These are phyloP conservation scores for Hermodice carunculata DNA, from an alignment of 2,888 invertebrate genomes.

Conservation along the genomic window DNA sequence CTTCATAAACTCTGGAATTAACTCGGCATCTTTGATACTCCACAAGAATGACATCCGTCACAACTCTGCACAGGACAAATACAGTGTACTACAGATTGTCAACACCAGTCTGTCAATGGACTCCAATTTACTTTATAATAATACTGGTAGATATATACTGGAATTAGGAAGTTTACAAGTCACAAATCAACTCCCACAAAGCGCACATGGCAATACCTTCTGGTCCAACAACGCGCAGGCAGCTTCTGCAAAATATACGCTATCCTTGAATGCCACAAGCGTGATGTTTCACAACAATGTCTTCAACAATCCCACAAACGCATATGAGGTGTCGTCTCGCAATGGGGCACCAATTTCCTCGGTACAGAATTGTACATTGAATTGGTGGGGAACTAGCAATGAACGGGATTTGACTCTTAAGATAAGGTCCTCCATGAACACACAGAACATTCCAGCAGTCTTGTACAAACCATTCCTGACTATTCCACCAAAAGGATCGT, in stretches of 20 bases:
- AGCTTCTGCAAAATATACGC: background rate
- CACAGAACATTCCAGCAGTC: background rate
- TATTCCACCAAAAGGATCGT: background rate
- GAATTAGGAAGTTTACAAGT: background rate
- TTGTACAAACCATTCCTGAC: background rate
- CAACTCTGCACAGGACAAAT: background rate
- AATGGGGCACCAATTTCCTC: background rate
- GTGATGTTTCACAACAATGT: slow-evolving; percentile 1
- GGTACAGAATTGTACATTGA: background rate
- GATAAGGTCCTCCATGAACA: background rate
- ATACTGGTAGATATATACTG: background rate
- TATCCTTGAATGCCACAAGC: background rate
- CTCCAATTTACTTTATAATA: slow-evolving; percentile 5
- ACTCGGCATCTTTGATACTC: background rate
- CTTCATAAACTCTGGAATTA: background rate
- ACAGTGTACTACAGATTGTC: background rate
- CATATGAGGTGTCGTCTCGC: background rate
- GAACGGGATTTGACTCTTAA: background rate
- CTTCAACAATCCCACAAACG: slow-evolving; percentile 8
- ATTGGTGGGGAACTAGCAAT: slow-evolving; percentile 6
- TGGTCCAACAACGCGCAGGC: slow-evolving; percentile 5
- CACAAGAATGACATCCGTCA: background rate
- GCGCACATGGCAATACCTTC: background rate
- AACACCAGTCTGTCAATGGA: background rate
- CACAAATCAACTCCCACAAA: background rate